Evolutionary conservation across 2,113 vertebrate species (phyloP).

Genomic region (Thunnus maccoyii): DNA sequence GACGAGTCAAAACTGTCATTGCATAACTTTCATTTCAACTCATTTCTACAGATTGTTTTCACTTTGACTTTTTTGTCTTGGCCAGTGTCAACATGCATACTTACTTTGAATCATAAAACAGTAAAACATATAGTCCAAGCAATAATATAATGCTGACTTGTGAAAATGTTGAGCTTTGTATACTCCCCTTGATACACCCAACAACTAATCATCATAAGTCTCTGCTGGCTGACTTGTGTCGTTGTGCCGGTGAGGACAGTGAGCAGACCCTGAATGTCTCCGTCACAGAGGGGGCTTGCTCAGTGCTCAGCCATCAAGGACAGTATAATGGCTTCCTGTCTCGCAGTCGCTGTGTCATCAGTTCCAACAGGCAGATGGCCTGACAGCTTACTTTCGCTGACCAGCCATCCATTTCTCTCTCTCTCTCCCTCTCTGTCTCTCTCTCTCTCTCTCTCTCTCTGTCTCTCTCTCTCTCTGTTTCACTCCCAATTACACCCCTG

Average conservation of each 20-base stretch:
- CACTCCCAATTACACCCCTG: conserved; percentile 20
- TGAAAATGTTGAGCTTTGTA: background rate
- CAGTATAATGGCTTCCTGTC: conserved; percentile 69
- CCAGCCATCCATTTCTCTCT: conserved; percentile 45
- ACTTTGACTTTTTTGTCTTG: too few relatives aligned
- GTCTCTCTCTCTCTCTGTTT: conserved; percentile 18
- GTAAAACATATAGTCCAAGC: too few relatives aligned
- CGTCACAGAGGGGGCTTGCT: conserved; percentile 42
- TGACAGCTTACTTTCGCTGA: conserved; percentile 69
- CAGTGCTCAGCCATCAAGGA: conserved; percentile 66
- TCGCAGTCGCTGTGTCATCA: conserved; percentile 76
- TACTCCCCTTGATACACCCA: background rate
- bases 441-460: too few relatives aligned
- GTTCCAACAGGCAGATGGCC: conserved; percentile 68
- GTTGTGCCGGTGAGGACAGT: conserved; percentile 19
- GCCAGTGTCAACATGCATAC: too few relatives aligned
- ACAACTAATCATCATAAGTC: background rate
- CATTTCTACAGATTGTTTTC: too few relatives aligned
- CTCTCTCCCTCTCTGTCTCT: background rate
- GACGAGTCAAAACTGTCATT: too few relatives aligned
- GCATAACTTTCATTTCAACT: too few relatives aligned
- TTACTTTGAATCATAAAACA: too few relatives aligned
- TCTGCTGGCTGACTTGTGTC: conserved; percentile 50
- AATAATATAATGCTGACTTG: background rate
- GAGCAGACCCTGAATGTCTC: conserved; percentile 66